These are phyloP conservation scores for Altica lythri DNA, from an alignment of 2,888 invertebrate species.

Conservation along the genomic window DNA sequence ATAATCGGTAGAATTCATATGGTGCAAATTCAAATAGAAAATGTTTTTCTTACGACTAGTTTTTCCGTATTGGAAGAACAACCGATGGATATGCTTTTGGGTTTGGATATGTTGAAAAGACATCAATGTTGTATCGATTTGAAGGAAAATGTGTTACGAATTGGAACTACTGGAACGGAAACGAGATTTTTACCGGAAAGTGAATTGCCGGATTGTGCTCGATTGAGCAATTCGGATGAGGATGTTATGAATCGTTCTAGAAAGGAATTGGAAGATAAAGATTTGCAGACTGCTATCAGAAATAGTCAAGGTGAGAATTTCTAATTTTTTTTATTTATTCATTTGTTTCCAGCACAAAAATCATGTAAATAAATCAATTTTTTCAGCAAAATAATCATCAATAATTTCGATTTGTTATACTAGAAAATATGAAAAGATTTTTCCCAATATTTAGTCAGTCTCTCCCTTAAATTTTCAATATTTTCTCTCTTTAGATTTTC, in stretches of 20 bases:
- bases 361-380: too few species aligned
- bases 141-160: conserved; percentile 81
- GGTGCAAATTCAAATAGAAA: conserved; percentile 95
- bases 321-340: too few species aligned
- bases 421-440: too few species aligned
- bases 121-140: conserved; percentile 91
- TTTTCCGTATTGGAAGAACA: conserved; percentile 97
- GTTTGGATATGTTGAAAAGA: conserved; percentile 95
- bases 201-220: conserved; percentile 76
- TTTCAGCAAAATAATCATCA: too few species aligned
- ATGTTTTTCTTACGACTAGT: conserved; percentile 91
- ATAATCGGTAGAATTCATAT: conserved; percentile 97
- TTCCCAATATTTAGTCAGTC: too few species aligned
- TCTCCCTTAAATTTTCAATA: too few species aligned
- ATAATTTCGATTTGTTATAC: too few species aligned
- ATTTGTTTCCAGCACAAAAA: too few species aligned
- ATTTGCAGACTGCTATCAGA: conserved; percentile 73
- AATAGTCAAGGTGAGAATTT: conserved; percentile 63
- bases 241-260: conserved; percentile 59
- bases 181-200: conserved; percentile 85
- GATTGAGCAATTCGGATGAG: conserved; percentile 75
- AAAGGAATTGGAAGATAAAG: conserved; percentile 69
- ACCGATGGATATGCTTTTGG: conserved; percentile 97
- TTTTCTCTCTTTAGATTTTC: too few species aligned
- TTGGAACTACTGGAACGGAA: conserved; percentile 93